These are phyloP conservation scores for Cordylochernes scorpioides DNA, from an alignment of 2,888 invertebrate species.

Conservation along the genomic window DNA sequence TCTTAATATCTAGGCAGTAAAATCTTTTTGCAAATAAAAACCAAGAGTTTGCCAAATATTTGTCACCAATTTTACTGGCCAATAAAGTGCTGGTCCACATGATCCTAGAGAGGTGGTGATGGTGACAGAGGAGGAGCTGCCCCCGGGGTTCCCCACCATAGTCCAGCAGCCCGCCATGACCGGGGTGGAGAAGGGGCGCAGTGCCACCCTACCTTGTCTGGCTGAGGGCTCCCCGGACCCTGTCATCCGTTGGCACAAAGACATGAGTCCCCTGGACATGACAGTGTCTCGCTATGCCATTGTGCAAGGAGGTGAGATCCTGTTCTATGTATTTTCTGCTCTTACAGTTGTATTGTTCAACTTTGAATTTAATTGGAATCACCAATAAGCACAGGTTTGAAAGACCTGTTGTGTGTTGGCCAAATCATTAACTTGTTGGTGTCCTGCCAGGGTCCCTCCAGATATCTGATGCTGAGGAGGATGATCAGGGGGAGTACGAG, in stretches of 20 bases:
- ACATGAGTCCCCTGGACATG: slow-evolving; percentile 59
- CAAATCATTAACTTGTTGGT: not conserved
- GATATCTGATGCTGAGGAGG: slow-evolving; percentile 62
- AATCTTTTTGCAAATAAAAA: too few species aligned
- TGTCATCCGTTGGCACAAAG: slow-evolving; percentile 75
- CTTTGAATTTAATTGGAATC: too few species aligned
- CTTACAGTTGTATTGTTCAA: too few species aligned
- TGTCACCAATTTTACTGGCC: too few species aligned
- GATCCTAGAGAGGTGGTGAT: too few species aligned
- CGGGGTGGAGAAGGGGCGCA: slow-evolving; percentile 85
- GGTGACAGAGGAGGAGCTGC: slow-evolving; percentile 66
- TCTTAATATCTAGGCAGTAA: too few species aligned
- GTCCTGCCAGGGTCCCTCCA: slow-evolving; percentile 45
- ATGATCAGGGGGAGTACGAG: slow-evolving; percentile 82
- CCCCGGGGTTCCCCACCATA: slow-evolving; percentile 70
- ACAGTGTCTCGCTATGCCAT: slow-evolving; percentile 58
- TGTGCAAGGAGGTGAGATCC: slow-evolving; percentile 46
- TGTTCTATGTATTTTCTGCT: too few species aligned
- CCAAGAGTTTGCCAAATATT: too few species aligned
- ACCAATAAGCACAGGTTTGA: too few species aligned
- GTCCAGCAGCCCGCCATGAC: slow-evolving; percentile 62
- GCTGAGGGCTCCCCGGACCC: slow-evolving; percentile 54
- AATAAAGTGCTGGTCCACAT: too few species aligned
- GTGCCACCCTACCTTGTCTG: slow-evolving; percentile 59
- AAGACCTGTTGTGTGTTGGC: too few species aligned